Evolutionary conservation across 2,113 vertebrate species (phyloP).

Genomic region (Protobothrops flavoviridis): DNA sequence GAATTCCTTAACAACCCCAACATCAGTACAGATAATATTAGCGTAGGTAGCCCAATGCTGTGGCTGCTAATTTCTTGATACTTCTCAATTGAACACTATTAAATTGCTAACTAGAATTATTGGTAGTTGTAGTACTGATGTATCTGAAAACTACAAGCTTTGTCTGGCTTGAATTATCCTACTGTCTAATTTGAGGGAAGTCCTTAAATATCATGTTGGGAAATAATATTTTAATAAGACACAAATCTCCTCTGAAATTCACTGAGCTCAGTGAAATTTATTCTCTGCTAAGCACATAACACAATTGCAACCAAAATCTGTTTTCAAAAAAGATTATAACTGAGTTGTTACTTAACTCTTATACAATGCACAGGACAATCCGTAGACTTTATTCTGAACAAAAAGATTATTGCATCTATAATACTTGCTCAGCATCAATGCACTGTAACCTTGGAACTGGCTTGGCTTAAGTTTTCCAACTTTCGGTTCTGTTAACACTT

Average conservation of each 20-base stretch:
- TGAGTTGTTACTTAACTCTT: background rate
- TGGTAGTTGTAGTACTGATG: background rate
- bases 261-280: background rate
- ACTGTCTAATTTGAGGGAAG: background rate
- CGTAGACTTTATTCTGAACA: background rate
- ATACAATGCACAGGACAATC: background rate
- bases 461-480: background rate
- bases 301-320: background rate
- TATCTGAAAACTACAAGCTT: background rate
- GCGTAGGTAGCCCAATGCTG: background rate
- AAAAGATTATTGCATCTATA: background rate
- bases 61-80: background rate
- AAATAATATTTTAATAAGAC: background rate
- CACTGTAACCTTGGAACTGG: background rate
- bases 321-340: background rate
- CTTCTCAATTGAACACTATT: background rate
- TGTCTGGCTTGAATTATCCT: background rate
- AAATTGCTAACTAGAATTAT: background rate
- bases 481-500: conserved; percentile 2
- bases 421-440: accelerated
- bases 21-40: background rate
- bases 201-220: background rate
- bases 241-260: background rate
- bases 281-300: background rate
- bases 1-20: background rate